A percentile compares a stretch with the other conserved stretches of the same genome.
phyloP scores from a whole-genome alignment of 2,113 vertebrate genomes.

The Xiphophorus couchianus region DNA sequence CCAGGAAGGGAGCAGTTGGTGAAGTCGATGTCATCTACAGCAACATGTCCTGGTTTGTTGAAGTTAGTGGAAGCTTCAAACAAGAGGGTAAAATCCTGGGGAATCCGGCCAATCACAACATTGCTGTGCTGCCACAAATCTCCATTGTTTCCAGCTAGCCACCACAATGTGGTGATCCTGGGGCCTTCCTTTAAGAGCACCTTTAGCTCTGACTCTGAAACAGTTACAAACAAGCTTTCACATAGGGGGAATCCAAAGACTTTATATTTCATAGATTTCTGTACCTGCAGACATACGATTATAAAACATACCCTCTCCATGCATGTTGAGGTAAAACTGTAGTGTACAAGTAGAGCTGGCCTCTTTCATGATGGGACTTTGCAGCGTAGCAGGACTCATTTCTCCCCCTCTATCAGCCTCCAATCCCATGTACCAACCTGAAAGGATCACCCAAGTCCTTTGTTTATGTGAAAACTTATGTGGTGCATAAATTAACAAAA shows the following conservation, averaged over 20 bases:
- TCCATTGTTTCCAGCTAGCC: conserved; percentile 64
- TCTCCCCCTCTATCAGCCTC: conserved; percentile 42
- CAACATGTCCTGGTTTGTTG: conserved; percentile 61
- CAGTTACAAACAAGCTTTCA: not conserved
- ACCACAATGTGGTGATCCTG: conserved; percentile 68
- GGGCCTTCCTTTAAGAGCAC: conserved; percentile 63
- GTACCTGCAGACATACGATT: not conserved
- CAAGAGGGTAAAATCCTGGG: conserved; percentile 68
- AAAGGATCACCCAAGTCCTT: not conserved
- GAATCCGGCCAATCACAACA: conserved; percentile 64
- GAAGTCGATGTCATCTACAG: conserved; percentile 77
- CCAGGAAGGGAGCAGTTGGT: conserved; percentile 74
- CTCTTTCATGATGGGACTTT: conserved; percentile 72
- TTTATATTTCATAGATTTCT: not conserved
- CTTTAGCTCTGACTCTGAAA: conserved; percentile 67
- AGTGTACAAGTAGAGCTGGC: conserved; percentile 70
- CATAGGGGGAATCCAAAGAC: not conserved
- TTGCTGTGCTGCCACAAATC: conserved; percentile 66
- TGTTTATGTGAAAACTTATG: not conserved
- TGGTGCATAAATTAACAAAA: not conserved
- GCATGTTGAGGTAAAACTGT: conserved; percentile 78
- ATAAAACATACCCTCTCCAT: conserved; percentile 67
- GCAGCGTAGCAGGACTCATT: conserved; percentile 69
- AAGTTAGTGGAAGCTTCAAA: conserved; percentile 75
- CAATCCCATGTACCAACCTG: conserved; percentile 80